These are phyloP conservation scores for Heliconius erato DNA, from an alignment of 2,888 invertebrate genomes.

Conservation along the genomic window DNA sequence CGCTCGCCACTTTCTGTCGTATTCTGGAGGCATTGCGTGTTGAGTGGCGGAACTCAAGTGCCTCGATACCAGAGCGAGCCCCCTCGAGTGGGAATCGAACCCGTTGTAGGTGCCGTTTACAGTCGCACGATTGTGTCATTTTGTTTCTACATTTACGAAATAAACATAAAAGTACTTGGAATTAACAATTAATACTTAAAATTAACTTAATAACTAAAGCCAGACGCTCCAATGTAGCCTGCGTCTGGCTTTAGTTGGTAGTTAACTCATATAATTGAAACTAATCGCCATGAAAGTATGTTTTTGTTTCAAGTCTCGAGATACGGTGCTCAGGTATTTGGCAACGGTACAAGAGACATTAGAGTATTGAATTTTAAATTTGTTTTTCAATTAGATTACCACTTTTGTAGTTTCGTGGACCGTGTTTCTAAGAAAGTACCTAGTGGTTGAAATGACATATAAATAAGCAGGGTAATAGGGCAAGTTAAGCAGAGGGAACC, in stretches of 20 bases:
- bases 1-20: too few relatives aligned
- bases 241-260: conserved; percentile 24
- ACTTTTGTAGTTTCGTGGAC: too few relatives aligned
- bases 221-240: background rate
- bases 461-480: background rate
- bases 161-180: background rate
- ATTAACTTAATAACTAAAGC: background rate
- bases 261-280: conserved; percentile 35
- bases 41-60: background rate
- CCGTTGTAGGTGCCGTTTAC: background rate
- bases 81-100: background rate
- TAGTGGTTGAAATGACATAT: too few relatives aligned
- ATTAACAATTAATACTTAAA: background rate
- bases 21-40: too few relatives aligned
- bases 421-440: too few relatives aligned
- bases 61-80: background rate
- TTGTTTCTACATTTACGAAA: background rate
- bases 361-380: conserved; percentile 4
- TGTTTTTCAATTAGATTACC: background rate
- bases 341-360: background rate
- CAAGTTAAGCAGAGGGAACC: too few relatives aligned
- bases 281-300: conserved; percentile 34
- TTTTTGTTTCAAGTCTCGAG: conserved; percentile 36
- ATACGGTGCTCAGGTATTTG: conserved; percentile 6
- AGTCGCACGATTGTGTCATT: background rate